A percentile compares a stretch with the other conserved stretches of the same genome.
phyloP scores from a whole-genome alignment of 2,113 vertebrate genomes.

The Cranoglanis bouderius region DNA sequence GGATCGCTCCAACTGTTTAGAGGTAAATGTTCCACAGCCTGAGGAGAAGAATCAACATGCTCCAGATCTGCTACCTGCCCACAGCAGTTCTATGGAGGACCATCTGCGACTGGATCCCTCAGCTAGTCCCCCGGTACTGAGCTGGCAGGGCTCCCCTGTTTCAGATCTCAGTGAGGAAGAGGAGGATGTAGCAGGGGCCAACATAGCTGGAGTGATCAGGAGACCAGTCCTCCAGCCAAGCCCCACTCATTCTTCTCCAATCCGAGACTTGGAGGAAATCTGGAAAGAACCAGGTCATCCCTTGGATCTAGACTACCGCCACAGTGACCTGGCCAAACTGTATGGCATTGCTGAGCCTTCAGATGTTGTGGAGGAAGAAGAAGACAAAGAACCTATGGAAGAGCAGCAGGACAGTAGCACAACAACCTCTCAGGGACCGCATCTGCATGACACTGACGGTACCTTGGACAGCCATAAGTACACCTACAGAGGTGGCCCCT shows the following conservation, averaged over 20 bases:
- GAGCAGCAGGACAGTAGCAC: slow-evolving; percentile 48
- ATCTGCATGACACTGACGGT: slow-evolving; percentile 70
- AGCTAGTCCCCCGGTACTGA: slow-evolving; percentile 76
- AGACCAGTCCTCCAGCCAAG: slow-evolving; percentile 74
- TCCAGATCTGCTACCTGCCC: slow-evolving; percentile 69
- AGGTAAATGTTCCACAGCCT: slow-evolving; percentile 58
- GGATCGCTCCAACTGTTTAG: slow-evolving; percentile 64
- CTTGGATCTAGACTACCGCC: neutral
- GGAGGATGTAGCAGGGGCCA: slow-evolving; percentile 66
- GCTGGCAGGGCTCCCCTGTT: slow-evolving; percentile 78
- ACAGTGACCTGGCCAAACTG: slow-evolving; percentile 46
- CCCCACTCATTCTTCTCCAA: slow-evolving; percentile 67
- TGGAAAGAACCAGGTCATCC: slow-evolving; percentile 27
- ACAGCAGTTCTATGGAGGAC: slow-evolving; percentile 62
- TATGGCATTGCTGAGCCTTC: slow-evolving; percentile 42
- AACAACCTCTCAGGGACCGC: slow-evolving; percentile 52
- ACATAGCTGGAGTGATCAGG: slow-evolving; percentile 63
- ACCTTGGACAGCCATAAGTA: slow-evolving; percentile 80
- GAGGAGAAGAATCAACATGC: slow-evolving; percentile 66
- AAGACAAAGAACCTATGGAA: slow-evolving; percentile 56
- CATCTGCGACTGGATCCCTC: slow-evolving; percentile 67
- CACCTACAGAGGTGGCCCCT: slow-evolving; percentile 77
- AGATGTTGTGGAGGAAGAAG: slow-evolving; percentile 38
- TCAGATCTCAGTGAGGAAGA: slow-evolving; percentile 70
- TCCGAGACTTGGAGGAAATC: slow-evolving; percentile 52